A percentile compares a stretch with the other conserved stretches of the same genome.
These are phyloP conservation scores for human DNA, from an alignment of 2,113 vertebrate genomes.

Conservation along the genomic window GRCh38 chr6:48247501-48248000, in stretches of 20 bases:
- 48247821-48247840: not conserved
- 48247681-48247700: not conserved
- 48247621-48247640: constrained; percentile 3
- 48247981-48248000: not conserved
- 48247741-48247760: constrained; percentile 15
- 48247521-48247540: not conserved
- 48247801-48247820: not conserved
- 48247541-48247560: constrained; percentile 38
- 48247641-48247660: not conserved
- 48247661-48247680: constrained; percentile 30
- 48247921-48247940: not conserved
- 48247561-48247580: constrained; percentile 39
- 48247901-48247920: not conserved
- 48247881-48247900: not conserved
- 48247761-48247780: constrained; percentile 4
- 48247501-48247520: not conserved
- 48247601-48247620: constrained; percentile 38
- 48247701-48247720: constrained; percentile 48
- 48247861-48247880: not conserved
- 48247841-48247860: not conserved
- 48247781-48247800: not conserved
- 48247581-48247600: constrained; percentile 7
- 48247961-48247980: not conserved
- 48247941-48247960: not conserved
- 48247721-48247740: constrained; percentile 53